Conservation (phyloP, 1,140 invertebrate species). For the Brachionus manjavacas region DNA sequence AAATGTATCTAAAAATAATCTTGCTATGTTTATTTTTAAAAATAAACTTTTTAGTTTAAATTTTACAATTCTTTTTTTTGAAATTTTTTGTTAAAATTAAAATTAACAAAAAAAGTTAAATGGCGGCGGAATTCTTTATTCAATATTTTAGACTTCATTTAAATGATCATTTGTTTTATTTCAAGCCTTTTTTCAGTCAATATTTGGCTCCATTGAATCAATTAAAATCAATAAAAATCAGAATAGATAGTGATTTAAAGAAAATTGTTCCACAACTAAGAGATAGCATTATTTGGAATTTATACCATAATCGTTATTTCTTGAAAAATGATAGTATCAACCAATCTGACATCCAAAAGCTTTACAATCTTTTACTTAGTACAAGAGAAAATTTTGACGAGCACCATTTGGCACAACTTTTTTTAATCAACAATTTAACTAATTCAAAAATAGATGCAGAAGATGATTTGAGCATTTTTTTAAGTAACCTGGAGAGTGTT, state of each 20-base stretch:
- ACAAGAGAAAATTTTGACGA: background rate
- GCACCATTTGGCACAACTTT: background rate
- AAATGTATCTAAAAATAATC: background rate
- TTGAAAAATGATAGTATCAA: background rate
- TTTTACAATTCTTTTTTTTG: background rate
- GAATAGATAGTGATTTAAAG: background rate
- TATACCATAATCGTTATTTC: background rate
- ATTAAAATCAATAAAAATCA: background rate
- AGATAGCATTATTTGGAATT: background rate
- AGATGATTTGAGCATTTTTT: background rate
- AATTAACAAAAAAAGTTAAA: background rate
- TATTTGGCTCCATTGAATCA: background rate
- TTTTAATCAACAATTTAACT: background rate
- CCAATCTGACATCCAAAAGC: background rate
- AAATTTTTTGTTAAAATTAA: background rate
- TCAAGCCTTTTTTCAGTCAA: background rate
- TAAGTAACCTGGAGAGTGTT: background rate
- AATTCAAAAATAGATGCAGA: background rate
- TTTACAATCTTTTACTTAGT: background rate
- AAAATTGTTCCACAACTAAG: background rate
- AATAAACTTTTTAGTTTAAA: background rate
- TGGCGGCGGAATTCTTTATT: background rate
- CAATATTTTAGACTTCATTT: background rate
- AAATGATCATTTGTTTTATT: conserved; percentile 8
- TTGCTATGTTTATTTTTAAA: too few species aligned